Evolutionary conservation across 2,888 invertebrate genomes (phyloP), one percentile per base, ranked within the genome.

Genomic region (Calameuta filiformis): DNA sequence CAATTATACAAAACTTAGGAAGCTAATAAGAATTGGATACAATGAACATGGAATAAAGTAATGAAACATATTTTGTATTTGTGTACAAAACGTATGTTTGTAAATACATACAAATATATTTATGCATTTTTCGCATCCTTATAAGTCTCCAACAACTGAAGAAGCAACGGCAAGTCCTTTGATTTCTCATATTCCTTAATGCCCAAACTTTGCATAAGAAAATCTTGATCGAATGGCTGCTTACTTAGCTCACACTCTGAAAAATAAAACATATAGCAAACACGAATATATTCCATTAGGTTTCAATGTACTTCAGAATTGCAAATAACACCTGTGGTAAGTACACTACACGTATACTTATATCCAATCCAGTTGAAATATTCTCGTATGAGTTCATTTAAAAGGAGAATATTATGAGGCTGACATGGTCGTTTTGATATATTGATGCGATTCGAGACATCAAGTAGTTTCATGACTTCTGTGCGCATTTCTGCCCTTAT

Each of bases 281-380:
- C 9, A 56, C 23, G 2, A 56, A 56, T 23, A 56, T 9, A 23
- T 23, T 9, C 23, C 15, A 56, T 56, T 56, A 23, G 9, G 23
- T 56, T 56, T 9, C 9, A 56, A 56, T 56, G 9, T 56, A 56
- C 6, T 15, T 15, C 23, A 56, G 33, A 69, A 77, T 73, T n/a
- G 35, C 40, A 73, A 71, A 12, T 30, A 23, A 77, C 68, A 92
- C 92, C 94, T 73, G 94, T 92, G 37, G 90, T 86, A 90, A 94
- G 92, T 37, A 94, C 93, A 0, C 93, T 93, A 0, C 93, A 92
- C 0, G 95, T 94, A 83, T 95, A 95, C 35, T 94, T 92, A 84
- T 95, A 95, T 0, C 95, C 95, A 84, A 95, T 95, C 95, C 95
- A 95, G 82, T 94, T 93, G 4, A 95, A 89, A 87, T 95, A 95